Base-by-base conservation (phyloP, 2,113 vertebrate genomes). In the Lamprotornis superbus region DNA sequence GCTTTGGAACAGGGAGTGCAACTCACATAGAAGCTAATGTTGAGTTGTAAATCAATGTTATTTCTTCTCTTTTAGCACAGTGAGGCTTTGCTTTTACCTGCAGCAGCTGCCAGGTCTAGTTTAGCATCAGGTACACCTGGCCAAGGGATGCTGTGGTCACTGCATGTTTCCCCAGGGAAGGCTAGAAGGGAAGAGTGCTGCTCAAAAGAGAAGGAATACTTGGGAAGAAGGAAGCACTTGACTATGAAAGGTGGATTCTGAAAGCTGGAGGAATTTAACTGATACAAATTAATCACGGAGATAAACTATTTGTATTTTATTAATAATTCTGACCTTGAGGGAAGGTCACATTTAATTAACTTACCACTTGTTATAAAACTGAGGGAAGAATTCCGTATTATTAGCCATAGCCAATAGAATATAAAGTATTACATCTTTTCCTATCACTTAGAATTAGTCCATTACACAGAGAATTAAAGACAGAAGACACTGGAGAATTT, bases 381-480 rank as follows among this genome's bases (percentile, higher is more conserved):
- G 67, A 89, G 76, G 90, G 87, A 93, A 93, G 65, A 68, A 55
- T 83, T 97, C 83, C 30, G 31, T 93, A 59, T 95, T 95, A 93
- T 94, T 92, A 91, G 89, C 87, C 65, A 85, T 71, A 95, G 89
- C n/a, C 35, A 95, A 56, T 94, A 97, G 93, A 89, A 86, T 84
- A 80, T 60, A 8, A 95, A 95, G 71, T 82, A 47, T 95, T 92
- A 53, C 10, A 11, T 95, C 83, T 96, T 70, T 80, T 76, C 42
- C 92, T 67, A 57, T 87, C 70, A 28, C 95, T 94, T 94, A 89
- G 94, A 97, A 97, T 94, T 95, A 96, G 94, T 68, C 80, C 64
- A 25, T 97, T 97, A 84, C 70, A 83, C 92, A 81, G 92, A 92
- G 92, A 97, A 96, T 97, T 98, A 96, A 97, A 95, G 68, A 87